A percentile compares a stretch with the other conserved stretches of the same genome.
phyloP scores from a whole-genome alignment of 2,888 invertebrate genomes.

The Micropterix aruncella region DNA sequence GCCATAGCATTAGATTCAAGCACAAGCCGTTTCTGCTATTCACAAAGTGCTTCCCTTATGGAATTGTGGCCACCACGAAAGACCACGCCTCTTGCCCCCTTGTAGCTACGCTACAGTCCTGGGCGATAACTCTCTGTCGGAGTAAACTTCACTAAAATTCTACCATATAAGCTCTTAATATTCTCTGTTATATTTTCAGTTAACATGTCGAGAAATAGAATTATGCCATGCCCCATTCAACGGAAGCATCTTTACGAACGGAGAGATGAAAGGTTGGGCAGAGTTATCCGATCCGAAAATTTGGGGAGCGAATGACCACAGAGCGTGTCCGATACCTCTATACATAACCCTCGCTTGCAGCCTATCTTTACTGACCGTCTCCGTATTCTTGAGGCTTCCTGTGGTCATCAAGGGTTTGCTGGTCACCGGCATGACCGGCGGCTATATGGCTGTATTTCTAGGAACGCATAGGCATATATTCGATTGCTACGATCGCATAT shows the following conservation, averaged over 20 bases:
- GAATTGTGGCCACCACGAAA: too few species aligned
- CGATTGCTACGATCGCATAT: conserved; percentile 65
- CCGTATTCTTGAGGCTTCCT: conserved; percentile 70
- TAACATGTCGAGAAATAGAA: conserved; percentile 30
- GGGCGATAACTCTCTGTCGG: too few species aligned
- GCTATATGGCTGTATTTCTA: conserved; percentile 69
- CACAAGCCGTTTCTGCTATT: too few species aligned
- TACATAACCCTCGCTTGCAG: conserved; percentile 79
- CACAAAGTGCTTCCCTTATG: too few species aligned
- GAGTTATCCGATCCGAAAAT: conserved; percentile 21
- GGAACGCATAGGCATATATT: conserved; percentile 69
- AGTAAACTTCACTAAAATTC: too few species aligned
- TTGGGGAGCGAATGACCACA: conserved; percentile 46
- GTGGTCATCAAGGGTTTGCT: conserved; percentile 70
- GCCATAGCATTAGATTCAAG: too few species aligned
- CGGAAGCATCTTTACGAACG: conserved; percentile 24
- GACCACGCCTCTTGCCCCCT: too few species aligned
- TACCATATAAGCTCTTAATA: too few species aligned
- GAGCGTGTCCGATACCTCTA: conserved; percentile 72
- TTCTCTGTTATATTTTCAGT: conserved; percentile 22
- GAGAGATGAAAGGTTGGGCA: conserved; percentile 30
- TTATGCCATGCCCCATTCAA: conserved; percentile 21
- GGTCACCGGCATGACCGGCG: conserved; percentile 61
- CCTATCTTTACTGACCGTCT: conserved; percentile 70
- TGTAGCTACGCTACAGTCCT: too few species aligned